Percentiles rank a stretch among this genome's conserved stretches.
phyloP scores from a whole-genome alignment of 2,888 invertebrate species.

The Rotaria sp. region DNA sequence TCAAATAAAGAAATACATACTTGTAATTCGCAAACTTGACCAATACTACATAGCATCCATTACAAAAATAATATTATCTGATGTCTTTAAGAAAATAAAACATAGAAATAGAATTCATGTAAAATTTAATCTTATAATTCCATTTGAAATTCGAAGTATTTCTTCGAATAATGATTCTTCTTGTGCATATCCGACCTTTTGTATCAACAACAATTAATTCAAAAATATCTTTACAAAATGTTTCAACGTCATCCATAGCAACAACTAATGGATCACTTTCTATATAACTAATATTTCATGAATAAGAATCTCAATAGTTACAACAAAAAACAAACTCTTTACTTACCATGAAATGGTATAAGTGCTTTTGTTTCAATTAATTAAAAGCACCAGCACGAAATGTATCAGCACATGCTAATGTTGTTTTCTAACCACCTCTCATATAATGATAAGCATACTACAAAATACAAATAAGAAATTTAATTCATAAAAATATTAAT shows the following conservation, averaged over 20 bases:
- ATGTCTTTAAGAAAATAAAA: constrained; percentile 61
- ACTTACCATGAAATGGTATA: constrained; percentile 97
- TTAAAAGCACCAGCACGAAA: constrained; percentile 99
- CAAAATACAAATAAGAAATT: constrained; percentile 38
- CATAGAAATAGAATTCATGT: constrained; percentile 36
- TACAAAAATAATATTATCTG: constrained; percentile 96
- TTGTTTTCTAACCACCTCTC: constrained; percentile 97
- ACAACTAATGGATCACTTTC: constrained; percentile 98
- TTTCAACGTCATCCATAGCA: constrained; percentile 95
- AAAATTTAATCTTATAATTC: constrained; percentile 64
- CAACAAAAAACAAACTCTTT: too few relatives aligned
- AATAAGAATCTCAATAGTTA: too few relatives aligned
- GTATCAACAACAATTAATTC: constrained; percentile 99
- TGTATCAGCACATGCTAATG: constrained; percentile 95
- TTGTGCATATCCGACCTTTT: constrained; percentile 96
- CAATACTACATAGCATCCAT: constrained; percentile 99
- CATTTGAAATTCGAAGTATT: constrained; percentile 98
- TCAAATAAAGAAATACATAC: constrained; percentile 50
- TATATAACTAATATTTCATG: too few relatives aligned
- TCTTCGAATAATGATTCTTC: constrained; percentile 98
- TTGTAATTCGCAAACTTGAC: constrained; percentile 94
- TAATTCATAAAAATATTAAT: not conserved
- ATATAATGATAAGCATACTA: constrained; percentile 89
- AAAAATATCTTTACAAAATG: constrained; percentile 96
- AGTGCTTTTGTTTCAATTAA: constrained; percentile 95